phyloP scores from a whole-genome alignment of 2,888 invertebrate species.

The Andrena hattorfiana region DNA sequence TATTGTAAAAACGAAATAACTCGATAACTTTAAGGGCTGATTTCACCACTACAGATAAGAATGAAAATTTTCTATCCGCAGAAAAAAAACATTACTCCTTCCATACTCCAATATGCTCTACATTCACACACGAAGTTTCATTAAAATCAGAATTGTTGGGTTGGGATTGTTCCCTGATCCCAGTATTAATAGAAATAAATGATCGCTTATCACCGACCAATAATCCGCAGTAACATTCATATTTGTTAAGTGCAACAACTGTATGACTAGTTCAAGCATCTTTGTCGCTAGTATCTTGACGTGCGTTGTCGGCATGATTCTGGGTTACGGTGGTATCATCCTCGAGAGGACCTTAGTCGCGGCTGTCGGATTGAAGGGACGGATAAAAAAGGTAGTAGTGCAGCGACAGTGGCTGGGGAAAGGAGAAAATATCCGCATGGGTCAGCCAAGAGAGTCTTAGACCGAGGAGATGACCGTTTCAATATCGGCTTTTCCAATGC shows the following conservation, averaged over 20 bases:
- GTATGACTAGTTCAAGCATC: not conserved
- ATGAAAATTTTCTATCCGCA: no score
- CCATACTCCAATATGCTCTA: no score
- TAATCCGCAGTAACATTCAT: not conserved
- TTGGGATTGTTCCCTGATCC: no score
- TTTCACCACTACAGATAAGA: no score
- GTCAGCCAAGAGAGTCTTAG: conserved; percentile 84
- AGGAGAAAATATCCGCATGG: conserved; percentile 84
- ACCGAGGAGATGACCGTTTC: conserved; percentile 80
- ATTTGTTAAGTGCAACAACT: not conserved
- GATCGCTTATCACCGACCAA: no score
- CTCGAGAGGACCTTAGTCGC: conserved; percentile 34
- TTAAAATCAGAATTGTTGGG: no score
- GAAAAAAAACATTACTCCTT: no score
- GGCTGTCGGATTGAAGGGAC: conserved; percentile 59
- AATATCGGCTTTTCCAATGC: conserved; percentile 84
- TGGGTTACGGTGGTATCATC: conserved; percentile 30
- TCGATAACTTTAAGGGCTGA: no score
- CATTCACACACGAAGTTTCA: no score
- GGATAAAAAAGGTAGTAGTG: conserved; percentile 64
- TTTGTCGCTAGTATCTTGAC: conserved; percentile 1
- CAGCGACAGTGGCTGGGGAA: conserved; percentile 58
- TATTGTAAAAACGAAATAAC: no score
- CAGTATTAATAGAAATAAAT: no score
- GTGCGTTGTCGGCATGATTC: conserved; percentile 52